phyloP scores from a whole-genome alignment of 2,113 vertebrate genomes.

The Mesembrinibis cayennensis region DNA sequence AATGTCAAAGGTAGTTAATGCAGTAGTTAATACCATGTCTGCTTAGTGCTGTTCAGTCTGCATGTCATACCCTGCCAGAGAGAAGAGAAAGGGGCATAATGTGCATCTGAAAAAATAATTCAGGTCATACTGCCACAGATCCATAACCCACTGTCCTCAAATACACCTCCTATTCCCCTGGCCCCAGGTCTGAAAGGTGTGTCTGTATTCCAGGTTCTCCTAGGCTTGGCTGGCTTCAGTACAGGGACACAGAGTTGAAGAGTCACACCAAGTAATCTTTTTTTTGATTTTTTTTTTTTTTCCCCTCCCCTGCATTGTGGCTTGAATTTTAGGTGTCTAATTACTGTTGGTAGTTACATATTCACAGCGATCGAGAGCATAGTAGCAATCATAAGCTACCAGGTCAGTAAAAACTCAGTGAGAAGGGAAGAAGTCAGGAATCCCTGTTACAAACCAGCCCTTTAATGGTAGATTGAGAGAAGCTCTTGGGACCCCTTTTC shows the following conservation, averaged over 20 bases:
- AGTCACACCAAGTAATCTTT: not conserved
- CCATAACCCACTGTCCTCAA: not conserved
- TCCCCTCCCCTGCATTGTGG: not conserved
- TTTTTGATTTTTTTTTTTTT: not conserved
- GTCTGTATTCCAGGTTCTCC: not conserved
- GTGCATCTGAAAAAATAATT: not conserved
- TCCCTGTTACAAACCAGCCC: not conserved
- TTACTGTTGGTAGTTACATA: not conserved
- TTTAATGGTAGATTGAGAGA: not conserved
- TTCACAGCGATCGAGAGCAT: not conserved
- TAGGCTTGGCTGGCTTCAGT: not conserved
- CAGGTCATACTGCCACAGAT: not conserved
- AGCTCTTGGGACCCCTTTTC: not conserved
- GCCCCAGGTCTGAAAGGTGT: not conserved
- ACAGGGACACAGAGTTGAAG: not conserved
- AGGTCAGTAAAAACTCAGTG: not conserved
- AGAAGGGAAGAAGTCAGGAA: not conserved
- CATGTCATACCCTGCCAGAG: not conserved
- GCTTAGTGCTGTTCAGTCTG: not conserved
- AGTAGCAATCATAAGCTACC: not conserved
- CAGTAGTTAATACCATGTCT: not conserved
- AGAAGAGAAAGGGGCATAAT: not conserved
- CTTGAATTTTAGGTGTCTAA: not conserved
- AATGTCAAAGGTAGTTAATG: not conserved
- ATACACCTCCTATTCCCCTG: not conserved